Percentiles rank a stretch among this genome's conserved stretches.
phyloP scores from a whole-genome alignment of 2,888 invertebrate species.

The Cantharis flavilabris region DNA sequence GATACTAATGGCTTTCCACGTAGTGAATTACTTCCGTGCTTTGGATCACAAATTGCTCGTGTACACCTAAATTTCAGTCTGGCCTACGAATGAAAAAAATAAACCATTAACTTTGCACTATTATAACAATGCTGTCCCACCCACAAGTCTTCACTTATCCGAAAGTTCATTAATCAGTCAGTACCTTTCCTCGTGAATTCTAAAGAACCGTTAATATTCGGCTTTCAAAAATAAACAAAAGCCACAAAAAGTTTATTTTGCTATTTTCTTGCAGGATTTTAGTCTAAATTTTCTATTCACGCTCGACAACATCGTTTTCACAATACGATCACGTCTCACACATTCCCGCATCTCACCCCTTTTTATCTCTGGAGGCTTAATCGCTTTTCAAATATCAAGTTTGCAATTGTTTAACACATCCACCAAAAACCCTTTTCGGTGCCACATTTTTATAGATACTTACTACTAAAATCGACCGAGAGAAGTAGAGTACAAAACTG shows the following conservation, averaged over 20 bases:
- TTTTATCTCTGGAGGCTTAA: neutral
- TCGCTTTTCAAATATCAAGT: neutral
- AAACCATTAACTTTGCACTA: neutral
- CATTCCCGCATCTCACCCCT: neutral
- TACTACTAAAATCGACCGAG: neutral
- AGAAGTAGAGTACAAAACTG: neutral
- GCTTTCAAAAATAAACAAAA: neutral
- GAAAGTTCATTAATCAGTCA: neutral
- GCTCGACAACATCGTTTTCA: neutral
- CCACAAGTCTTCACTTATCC: neutral
- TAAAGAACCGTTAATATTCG: neutral
- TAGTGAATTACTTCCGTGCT: constrained; percentile 19
- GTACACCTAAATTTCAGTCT: constrained; percentile 8
- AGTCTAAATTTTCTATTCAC: neutral
- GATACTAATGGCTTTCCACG: constrained; percentile 17
- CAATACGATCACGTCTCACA: neutral
- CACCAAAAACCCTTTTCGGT: neutral
- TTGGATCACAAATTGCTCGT: constrained; percentile 17
- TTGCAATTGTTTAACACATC: neutral
- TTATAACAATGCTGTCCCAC: neutral
- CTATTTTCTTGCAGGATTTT: neutral
- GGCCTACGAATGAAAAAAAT: neutral
- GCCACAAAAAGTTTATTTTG: neutral
- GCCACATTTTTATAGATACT: neutral
- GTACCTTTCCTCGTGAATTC: neutral